Conservation (phyloP, 1,140 invertebrate genomes). For the Drosophila miranda region DNA sequence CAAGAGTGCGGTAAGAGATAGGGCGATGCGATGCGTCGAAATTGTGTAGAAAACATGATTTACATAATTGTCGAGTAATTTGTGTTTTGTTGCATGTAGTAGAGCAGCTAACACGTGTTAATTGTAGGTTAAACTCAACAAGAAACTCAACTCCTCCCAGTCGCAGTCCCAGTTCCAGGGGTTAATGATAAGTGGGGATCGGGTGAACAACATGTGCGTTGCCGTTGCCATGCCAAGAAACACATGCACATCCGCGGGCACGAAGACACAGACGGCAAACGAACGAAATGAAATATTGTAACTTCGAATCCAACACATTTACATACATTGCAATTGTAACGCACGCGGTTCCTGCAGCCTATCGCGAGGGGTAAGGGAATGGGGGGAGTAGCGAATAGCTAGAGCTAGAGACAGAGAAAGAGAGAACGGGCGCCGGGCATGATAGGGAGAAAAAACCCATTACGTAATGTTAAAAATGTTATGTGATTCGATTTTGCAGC, state of each 20-base stretch:
- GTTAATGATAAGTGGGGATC: slow-evolving; percentile 65
- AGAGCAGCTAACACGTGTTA: slow-evolving; percentile 67
- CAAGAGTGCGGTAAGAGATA: background rate
- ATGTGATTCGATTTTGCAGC: slow-evolving; percentile 63
- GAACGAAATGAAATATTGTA: too few species aligned
- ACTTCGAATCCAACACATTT: slow-evolving; percentile 13
- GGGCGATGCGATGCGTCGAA: slow-evolving; percentile 15
- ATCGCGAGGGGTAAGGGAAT: slow-evolving; percentile 25
- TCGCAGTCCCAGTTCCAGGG: slow-evolving; percentile 31
- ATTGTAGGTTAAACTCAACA: slow-evolving; percentile 77
- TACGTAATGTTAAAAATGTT: slow-evolving; percentile 76
- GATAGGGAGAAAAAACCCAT: slow-evolving; percentile 71
- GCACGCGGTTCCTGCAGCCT: slow-evolving; percentile 52
- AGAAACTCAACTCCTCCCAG: slow-evolving; percentile 21
- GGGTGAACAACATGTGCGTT: slow-evolving; percentile 60
- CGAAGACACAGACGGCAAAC: background rate
- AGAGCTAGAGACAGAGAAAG: slow-evolving; percentile 45
- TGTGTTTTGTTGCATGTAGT: slow-evolving; percentile 48
- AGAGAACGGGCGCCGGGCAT: slow-evolving; percentile 54
- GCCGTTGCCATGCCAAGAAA: slow-evolving; percentile 63
- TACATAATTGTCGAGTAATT: slow-evolving; percentile 61
- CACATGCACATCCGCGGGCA: slow-evolving; percentile 32
- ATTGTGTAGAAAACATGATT: slow-evolving; percentile 66
- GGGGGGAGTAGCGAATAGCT: slow-evolving; percentile 13
- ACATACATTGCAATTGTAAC: slow-evolving; percentile 65